A percentile compares a stretch with the other conserved stretches of the same genome.
These are phyloP conservation scores for Xiphorhynchus erythropygius DNA, from an alignment of 2,797 vertebrate genomes.

Conservation along the genomic window DNA sequence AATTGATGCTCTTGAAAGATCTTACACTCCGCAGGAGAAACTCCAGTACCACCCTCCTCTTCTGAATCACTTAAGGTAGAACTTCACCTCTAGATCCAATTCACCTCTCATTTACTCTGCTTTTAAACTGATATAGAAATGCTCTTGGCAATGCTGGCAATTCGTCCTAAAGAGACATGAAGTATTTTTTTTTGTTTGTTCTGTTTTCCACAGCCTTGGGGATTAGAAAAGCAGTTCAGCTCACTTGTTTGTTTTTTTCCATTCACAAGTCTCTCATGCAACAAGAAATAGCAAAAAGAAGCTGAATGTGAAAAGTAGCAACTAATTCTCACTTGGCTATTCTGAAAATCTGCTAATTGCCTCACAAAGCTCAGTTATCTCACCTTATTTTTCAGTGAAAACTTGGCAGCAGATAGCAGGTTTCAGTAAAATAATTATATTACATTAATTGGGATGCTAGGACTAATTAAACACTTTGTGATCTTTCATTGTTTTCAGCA, in stretches of 20 bases:
- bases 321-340: not conserved
- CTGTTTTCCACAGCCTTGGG: not conserved
- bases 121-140: not conserved
- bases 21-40: not conserved
- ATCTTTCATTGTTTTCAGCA: not conserved
- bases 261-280: not conserved
- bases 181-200: not conserved
- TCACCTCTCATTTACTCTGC: not conserved
- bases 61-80: not conserved
- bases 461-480: not conserved
- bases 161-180: not conserved
- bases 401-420: not conserved
- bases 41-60: not conserved
- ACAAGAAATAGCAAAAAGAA: not conserved
- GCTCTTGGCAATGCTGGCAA: not conserved
- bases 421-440: not conserved
- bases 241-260: not conserved
- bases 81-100: not conserved
- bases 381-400: not conserved
- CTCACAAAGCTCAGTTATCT: not conserved
- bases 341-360: constrained; percentile 30
- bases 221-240: not conserved
- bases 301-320: not conserved
- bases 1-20: not conserved
- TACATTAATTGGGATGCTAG: not conserved